Conservation (phyloP, 2,113 vertebrate species). For the Hippocampus comes region DNA sequence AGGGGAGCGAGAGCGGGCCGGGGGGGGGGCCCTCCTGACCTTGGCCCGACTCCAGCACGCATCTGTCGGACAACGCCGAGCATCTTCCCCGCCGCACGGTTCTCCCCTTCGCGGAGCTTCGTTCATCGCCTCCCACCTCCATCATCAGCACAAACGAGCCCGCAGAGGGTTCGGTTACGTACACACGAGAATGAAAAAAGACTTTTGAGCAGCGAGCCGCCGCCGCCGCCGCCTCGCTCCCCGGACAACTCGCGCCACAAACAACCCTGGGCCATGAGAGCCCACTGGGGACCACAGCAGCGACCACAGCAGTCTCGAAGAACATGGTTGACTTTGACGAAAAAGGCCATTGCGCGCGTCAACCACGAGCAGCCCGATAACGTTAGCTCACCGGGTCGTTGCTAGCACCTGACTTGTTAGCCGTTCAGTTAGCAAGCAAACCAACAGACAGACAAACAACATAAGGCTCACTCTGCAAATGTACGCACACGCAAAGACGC, state of each 20-base stretch:
- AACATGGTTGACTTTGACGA: not conserved
- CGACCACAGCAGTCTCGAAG: not conserved
- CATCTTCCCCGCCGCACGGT: constrained; percentile 25
- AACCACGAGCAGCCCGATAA: constrained; percentile 22
- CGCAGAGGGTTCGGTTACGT: not conserved
- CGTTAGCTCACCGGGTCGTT: constrained; percentile 48
- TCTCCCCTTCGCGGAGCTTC: not conserved
- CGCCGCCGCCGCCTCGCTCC: not conserved
- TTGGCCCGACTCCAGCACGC: constrained; percentile 49
- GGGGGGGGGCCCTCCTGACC: constrained; percentile 47
- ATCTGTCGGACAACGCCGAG: constrained; percentile 54
- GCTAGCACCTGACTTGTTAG: constrained; percentile 2
- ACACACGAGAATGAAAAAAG: not conserved
- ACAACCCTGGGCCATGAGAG: not conserved
- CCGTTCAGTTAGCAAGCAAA: constrained; percentile 12
- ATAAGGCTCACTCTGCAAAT: not conserved
- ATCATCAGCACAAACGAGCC: not conserved
- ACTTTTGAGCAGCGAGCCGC: not conserved
- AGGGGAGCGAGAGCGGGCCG: not conserved
- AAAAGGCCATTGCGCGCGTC: not conserved
- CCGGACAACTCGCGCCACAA: not conserved
- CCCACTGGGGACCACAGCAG: not conserved
- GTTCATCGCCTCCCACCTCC: not conserved
- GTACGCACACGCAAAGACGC: not conserved
- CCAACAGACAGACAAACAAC: constrained; percentile 7